Evolutionary conservation across 1,140 invertebrate species (phyloP), one percentile per base, ranked within the genome.

Genomic region (Pseudomyrmex cubaensis): DNA sequence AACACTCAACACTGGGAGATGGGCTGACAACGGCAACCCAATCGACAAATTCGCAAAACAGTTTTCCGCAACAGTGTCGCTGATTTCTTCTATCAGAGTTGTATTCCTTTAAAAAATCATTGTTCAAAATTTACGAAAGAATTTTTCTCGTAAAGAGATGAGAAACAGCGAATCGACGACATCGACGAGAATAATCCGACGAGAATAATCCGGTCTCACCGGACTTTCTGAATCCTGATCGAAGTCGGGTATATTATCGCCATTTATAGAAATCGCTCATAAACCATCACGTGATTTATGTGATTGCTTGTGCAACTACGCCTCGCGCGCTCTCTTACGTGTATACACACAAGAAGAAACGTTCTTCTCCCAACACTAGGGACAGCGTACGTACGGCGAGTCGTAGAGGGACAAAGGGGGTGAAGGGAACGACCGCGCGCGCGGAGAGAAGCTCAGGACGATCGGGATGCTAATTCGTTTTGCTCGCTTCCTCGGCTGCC

Each of bases 391-490:
- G 5, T 35, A 35, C 35, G 35, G 0, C 5, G 5, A 5, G 5
- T 35, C 7, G 35, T 63, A 46, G 52, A 66, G 22, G 69, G 66
- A 35, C 44, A n/a, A 17, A n/a, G 75, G 20, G 35, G 17, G n/a
- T 35, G 15, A 54, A 72, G 67, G 64, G 54, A 67, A 69, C 56
- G 70, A 74, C 25, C 63, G 66, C 73, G 57, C 20, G 46, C 63
- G 66, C 73, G 57, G 17, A 46, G 73, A 70, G 82, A 75, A 74
- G 74, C 72, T 64, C 13, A 56, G 86, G 84, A 88, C 87, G 87
- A 88, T 88, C 86, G 84, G 73, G 87, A 89, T 89, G 87, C 84
- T 89, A 89, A 89, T 89, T 89, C 87, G 83, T 89, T 89, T 89
- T 89, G 87, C 86, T 89, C 87, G 87, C 84, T 89, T 88, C 87